These are phyloP conservation scores for Malaclemys terrapin DNA, from an alignment of 2,113 vertebrate genomes.

Conservation along the genomic window DNA sequence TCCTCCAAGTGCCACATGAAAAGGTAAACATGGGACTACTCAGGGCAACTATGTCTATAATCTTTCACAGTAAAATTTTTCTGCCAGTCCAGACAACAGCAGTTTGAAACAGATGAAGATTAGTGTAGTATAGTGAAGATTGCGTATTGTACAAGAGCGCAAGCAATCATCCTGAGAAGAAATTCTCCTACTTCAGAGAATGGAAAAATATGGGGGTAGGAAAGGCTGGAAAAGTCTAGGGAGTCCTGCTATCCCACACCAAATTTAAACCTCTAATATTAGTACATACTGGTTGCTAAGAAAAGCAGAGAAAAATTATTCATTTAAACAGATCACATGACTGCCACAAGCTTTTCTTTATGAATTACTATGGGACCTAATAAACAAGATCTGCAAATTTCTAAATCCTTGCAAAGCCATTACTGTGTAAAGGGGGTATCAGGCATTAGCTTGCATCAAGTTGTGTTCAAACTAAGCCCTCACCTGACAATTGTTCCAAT, in stretches of 20 bases:
- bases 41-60: not conserved
- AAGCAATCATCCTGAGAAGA: not conserved
- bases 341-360: not conserved
- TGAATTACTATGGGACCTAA: not conserved
- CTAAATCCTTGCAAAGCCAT: not conserved
- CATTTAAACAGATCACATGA: not conserved
- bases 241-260: not conserved
- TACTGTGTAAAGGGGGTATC: accelerated
- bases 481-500: not conserved
- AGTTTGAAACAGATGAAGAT: slow-evolving; percentile 1
- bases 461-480: not conserved
- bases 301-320: not conserved
- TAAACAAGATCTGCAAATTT: not conserved
- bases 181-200: not conserved
- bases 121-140: not conserved
- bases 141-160: not conserved
- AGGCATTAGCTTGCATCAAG: not conserved
- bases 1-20: not conserved
- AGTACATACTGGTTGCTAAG: not conserved
- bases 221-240: not conserved
- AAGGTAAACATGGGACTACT: not conserved
- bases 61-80: not conserved
- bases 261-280: not conserved
- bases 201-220: not conserved
- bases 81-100: not conserved